phyloP scores from a whole-genome alignment of 2,888 invertebrate species.

The Vanessa cardui region DNA sequence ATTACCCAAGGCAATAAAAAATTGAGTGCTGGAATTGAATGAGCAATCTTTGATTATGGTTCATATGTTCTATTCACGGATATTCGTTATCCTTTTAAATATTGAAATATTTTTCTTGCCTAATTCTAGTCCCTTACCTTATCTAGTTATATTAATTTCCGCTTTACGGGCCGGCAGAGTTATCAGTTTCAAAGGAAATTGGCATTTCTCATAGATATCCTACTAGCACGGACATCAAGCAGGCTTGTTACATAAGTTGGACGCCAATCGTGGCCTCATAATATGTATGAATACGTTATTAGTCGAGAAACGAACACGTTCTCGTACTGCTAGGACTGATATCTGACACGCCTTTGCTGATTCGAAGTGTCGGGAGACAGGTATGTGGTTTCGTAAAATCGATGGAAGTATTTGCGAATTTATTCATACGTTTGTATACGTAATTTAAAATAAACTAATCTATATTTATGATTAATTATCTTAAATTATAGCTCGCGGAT shows the following conservation, averaged over 20 bases:
- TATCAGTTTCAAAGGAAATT: constrained; percentile 57
- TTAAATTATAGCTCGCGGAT: too few species aligned
- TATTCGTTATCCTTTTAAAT: neutral
- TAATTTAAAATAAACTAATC: too few species aligned
- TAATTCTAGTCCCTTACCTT: neutral
- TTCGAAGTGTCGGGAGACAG: neutral
- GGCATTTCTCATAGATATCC: constrained; percentile 46
- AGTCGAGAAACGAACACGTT: constrained; percentile 6
- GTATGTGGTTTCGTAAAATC: neutral
- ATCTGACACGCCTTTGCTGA: constrained; percentile 6
- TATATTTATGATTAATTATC: too few species aligned
- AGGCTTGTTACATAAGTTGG: constrained; percentile 16
- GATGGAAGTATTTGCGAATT: too few species aligned
- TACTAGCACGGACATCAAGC: constrained; percentile 8
- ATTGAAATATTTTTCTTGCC: neutral
- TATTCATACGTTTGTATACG: too few species aligned
- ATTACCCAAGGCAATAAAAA: too few species aligned
- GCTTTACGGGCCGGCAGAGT: constrained; percentile 40
- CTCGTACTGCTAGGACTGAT: neutral
- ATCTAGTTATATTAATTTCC: constrained; percentile 25
- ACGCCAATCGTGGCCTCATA: constrained; percentile 18
- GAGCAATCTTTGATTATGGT: too few species aligned
- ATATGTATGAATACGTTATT: constrained; percentile 21
- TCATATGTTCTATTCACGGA: neutral
- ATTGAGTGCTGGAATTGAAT: too few species aligned